Percentiles rank a stretch among this genome's conserved stretches.
Conservation (phyloP, 2,113 vertebrate genomes). For the Eulemur macaco region DNA sequence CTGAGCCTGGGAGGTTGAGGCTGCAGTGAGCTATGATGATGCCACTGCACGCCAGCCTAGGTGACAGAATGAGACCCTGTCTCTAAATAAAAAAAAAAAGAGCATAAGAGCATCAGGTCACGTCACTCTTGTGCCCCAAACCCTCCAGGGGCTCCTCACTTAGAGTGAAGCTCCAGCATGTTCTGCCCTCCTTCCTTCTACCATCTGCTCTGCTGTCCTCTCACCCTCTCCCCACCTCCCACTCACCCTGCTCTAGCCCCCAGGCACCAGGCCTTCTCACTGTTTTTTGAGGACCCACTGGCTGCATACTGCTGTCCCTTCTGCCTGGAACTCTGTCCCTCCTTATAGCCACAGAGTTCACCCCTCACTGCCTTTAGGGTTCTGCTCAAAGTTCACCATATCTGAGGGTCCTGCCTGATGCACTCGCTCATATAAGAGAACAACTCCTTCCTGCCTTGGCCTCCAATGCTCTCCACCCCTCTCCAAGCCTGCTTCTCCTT, state of each 20-base stretch:
- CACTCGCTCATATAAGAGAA: neutral
- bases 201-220: neutral
- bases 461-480: too few relatives aligned
- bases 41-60: too few relatives aligned
- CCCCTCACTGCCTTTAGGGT: neutral
- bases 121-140: neutral
- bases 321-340: neutral
- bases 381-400: neutral
- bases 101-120: neutral
- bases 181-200: neutral
- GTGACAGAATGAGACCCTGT: too few relatives aligned
- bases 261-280: neutral
- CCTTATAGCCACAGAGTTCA: neutral
- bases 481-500: neutral
- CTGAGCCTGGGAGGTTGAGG: too few relatives aligned
- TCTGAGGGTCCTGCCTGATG: neutral
- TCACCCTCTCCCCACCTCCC: neutral
- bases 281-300: neutral
- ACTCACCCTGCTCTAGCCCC: neutral
- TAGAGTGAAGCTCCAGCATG: neutral
- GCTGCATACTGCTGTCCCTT: neutral
- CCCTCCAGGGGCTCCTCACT: neutral
- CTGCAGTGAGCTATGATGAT: too few relatives aligned
- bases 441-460: neutral
- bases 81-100: too few relatives aligned